Base-by-base conservation (phyloP, 1,140 invertebrate genomes). In the Physella acuta region DNA sequence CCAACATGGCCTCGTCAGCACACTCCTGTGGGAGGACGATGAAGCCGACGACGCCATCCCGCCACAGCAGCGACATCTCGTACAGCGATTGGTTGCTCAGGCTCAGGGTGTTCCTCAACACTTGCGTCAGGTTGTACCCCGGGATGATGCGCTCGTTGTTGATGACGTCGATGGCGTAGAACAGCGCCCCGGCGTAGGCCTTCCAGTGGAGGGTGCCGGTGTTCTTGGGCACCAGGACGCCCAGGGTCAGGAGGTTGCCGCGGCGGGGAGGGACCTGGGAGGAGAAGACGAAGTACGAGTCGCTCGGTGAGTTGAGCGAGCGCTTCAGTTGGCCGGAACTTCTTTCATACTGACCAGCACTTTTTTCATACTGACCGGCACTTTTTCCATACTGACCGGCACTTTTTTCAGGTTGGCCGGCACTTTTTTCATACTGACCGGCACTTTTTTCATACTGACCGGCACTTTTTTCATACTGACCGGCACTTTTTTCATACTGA, bases 41-140 rank as follows among this genome's bases (percentile, higher is more conserved):
- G 33, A 64, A 64, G 2, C 62, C 62, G 11, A 64, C 62, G 2
- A 64, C 44, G 0, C 62, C 62, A 33, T 64, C 62, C 11, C 62
- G 16, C 62, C 62, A 64, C 2, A 64, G 44, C 2, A 17, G 20
- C 16, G 62, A 64, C 62, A 64, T 64, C n/a, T n/a, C 30, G 31
- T 36, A 36, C 5, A 64, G 44, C 26, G 62, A 64, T 14, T 51
- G 31, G 44, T 64, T 64, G 1, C 39, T 64, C 26, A 26, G 37
- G 26, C 11, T 36, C 26, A 24, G 44, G 1, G 62, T 64, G 26
- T 64, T 44, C 26, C 62, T 51, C 5, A 64, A 24, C 28, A 64
- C 62, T 28, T 33, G 52, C 4, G 39, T 51, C 44, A 64, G 17
- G 28, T 51, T 64, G n/a, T 51, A 52, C 31, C 62, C 62, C 1